These are phyloP conservation scores for Cyrtorhinus lividipennis DNA, from an alignment of 1,140 invertebrate species.

Conservation along the genomic window DNA sequence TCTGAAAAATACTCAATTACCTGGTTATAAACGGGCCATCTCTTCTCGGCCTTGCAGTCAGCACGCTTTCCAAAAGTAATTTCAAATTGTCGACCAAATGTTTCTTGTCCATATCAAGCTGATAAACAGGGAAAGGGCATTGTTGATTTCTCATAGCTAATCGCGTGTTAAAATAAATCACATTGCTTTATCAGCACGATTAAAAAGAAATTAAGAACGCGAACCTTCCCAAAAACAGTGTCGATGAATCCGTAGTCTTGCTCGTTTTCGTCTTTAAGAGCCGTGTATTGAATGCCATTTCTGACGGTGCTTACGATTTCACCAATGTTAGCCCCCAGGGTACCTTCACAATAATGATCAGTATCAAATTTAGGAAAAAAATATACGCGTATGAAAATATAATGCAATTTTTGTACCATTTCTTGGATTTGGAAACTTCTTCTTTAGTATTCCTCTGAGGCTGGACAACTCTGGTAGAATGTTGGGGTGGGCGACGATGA, in stretches of 20 bases:
- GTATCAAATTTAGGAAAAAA: not conserved
- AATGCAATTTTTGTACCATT: constrained; percentile 33
- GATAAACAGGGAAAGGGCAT: not conserved
- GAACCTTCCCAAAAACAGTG: constrained; percentile 49
- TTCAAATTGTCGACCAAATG: too few relatives aligned
- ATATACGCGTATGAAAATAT: not conserved
- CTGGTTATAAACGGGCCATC: too few relatives aligned
- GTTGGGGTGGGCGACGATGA: constrained; percentile 55
- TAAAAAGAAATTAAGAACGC: constrained; percentile 21
- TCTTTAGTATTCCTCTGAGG: constrained; percentile 58
- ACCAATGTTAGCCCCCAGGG: constrained; percentile 45
- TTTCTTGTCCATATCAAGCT: not conserved
- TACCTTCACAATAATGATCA: constrained; percentile 35
- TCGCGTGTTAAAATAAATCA: too few relatives aligned
- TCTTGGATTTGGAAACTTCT: constrained; percentile 52
- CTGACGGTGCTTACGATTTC: constrained; percentile 45
- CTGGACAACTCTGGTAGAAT: constrained; percentile 58
- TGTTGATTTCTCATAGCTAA: too few relatives aligned
- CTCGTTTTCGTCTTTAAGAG: constrained; percentile 44
- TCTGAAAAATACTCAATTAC: too few relatives aligned
- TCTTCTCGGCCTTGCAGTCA: too few relatives aligned
- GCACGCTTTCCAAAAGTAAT: too few relatives aligned
- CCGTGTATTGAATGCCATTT: constrained; percentile 49
- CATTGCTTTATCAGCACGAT: too few relatives aligned
- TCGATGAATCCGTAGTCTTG: constrained; percentile 51